Evolutionary conservation across 2,113 vertebrate species (phyloP).

Genomic region (Mesitornis unicolor): DNA sequence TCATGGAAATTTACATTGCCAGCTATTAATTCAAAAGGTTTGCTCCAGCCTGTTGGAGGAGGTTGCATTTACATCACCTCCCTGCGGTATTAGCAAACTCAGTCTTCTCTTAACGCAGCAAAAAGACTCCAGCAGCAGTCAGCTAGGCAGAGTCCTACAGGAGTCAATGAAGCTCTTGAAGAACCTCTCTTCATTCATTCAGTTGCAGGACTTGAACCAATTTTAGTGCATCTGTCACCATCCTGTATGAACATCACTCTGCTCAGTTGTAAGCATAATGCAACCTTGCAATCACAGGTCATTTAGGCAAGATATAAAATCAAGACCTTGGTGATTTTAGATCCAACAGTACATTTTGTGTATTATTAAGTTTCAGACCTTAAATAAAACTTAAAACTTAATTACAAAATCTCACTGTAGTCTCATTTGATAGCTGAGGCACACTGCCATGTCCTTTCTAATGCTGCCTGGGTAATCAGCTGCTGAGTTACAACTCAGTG

Average conservation of each 20-base stretch:
- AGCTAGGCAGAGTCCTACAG: background rate
- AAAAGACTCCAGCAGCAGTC: background rate
- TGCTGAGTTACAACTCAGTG: background rate
- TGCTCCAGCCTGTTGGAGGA: background rate
- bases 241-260: constrained; percentile 9
- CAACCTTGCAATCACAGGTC: constrained; percentile 62
- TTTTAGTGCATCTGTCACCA: constrained; percentile 59
- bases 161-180: constrained; percentile 28
- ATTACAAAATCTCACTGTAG: background rate
- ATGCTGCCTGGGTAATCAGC: constrained; percentile 12
- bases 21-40: background rate
- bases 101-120: background rate
- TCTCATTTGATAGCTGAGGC: background rate
- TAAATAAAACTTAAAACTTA: background rate
- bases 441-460: background rate
- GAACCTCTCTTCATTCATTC: constrained; percentile 58
- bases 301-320: constrained; percentile 23
- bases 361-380: constrained; percentile 55
- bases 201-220: constrained; percentile 17
- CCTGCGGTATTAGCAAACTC: background rate
- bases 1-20: background rate
- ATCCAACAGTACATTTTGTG: constrained; percentile 44
- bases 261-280: constrained; percentile 40
- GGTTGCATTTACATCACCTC: background rate
- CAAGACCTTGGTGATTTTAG: constrained; percentile 52